A percentile compares a stretch with the other conserved stretches of the same genome.
These are phyloP conservation scores for Drosophila parvula DNA, from an alignment of 1,140 invertebrate genomes.

Conservation along the genomic window DNA sequence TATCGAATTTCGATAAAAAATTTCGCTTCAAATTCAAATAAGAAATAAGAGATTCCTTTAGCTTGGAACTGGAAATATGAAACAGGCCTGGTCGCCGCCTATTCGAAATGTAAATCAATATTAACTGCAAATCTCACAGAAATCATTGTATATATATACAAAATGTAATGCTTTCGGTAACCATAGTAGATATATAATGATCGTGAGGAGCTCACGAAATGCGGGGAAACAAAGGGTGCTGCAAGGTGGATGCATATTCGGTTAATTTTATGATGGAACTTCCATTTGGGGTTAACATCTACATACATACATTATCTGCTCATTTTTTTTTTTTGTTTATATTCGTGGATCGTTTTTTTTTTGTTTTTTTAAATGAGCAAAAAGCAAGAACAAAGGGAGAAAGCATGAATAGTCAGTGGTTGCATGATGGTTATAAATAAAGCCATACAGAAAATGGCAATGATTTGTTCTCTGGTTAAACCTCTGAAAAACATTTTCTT, in stretches of 20 bases:
- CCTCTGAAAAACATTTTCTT: conserved; percentile 14
- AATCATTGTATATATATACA: conserved; percentile 2
- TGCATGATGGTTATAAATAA: conserved; percentile 27
- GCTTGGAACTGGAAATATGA: background rate
- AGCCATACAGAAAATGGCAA: conserved; percentile 15
- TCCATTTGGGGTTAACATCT: conserved; percentile 16
- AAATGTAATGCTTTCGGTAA: conserved; percentile 22
- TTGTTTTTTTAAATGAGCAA: conserved; percentile 3
- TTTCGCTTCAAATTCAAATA: background rate
- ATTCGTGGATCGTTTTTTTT: background rate
- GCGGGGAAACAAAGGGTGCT: background rate
- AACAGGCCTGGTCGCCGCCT: background rate
- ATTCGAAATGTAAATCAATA: background rate
- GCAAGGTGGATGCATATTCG: conserved; percentile 14
- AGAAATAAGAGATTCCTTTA: background rate
- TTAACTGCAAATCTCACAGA: conserved; percentile 16
- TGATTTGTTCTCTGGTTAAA: conserved; percentile 14
- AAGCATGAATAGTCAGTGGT: conserved; percentile 27
- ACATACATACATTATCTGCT: conserved; percentile 10
- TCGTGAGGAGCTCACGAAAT: conserved; percentile 1
- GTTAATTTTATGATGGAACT: conserved; percentile 9
- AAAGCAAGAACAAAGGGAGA: conserved; percentile 12
- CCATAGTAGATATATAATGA: conserved; percentile 2
- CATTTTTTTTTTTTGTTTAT: background rate
- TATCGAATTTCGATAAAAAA: too few species aligned